phyloP scores from a whole-genome alignment of 2,113 vertebrate genomes.

The Hymenochirus boettgeri region DNA sequence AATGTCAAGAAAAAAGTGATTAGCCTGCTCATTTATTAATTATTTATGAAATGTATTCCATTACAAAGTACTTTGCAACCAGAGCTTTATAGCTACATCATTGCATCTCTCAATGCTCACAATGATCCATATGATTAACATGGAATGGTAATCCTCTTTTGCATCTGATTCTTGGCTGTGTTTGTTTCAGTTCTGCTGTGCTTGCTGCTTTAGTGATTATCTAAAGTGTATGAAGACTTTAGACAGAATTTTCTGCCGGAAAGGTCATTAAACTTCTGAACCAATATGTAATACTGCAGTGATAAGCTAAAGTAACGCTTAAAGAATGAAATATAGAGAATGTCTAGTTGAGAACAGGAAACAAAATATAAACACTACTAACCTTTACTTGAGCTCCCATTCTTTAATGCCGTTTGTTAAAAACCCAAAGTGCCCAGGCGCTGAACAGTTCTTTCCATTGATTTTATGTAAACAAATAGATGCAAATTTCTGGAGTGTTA shows the following conservation, averaged over 20 bases:
- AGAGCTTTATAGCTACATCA: too few species aligned
- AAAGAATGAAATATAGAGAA: constrained; percentile 24
- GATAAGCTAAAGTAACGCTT: constrained; percentile 30
- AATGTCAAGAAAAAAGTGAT: too few species aligned
- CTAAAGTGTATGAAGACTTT: constrained; percentile 26
- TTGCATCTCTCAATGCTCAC: too few species aligned
- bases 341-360: constrained; percentile 2
- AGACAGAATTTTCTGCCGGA: constrained; percentile 25
- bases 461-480: too few species aligned
- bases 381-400: neutral
- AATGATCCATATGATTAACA: too few species aligned
- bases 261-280: constrained; percentile 24
- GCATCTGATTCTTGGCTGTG: constrained; percentile 9
- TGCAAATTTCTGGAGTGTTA: too few species aligned
- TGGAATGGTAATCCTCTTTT: constrained; percentile 21
- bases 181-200: constrained; percentile 6
- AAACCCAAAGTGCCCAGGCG: too few species aligned
- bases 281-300: constrained; percentile 24
- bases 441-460: too few species aligned
- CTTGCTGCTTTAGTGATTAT: constrained; percentile 27
- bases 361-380: neutral
- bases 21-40: too few species aligned
- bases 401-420: too few species aligned
- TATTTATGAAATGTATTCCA: too few species aligned
- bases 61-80: too few species aligned